Evolutionary conservation across 2,797 vertebrate species (phyloP), one percentile per base, ranked within the genome.

Genomic region (Enoplosus armatus): DNA sequence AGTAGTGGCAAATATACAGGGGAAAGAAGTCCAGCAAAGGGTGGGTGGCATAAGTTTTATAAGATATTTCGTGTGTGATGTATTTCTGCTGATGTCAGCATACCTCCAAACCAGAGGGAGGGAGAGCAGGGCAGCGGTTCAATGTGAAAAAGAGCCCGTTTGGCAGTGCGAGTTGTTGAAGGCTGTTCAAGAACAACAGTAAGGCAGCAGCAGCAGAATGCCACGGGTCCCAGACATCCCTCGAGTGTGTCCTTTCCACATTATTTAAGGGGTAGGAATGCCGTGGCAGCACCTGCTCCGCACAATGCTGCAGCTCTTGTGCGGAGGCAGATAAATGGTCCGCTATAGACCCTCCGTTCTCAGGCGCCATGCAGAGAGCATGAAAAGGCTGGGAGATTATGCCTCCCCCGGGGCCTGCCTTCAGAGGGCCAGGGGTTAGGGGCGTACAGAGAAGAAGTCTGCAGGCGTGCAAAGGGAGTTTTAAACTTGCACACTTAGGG

Each of bases 21-120:
- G 62, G 54, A 66, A 63, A 71, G 26, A 77, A 76, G 58, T 84
- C 72, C 74, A 76, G 74, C 26, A 24, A n/a, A 67, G 53, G 39
- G 63, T 85, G 85, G 83, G 82, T 80, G 86, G 85, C 26, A 83
- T 35, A 26, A 10, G 61, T 80, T 79, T n/a, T 84, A 76, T 73
- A 77, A 78, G 79, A 87, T 80, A 84, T 84, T 77, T 77, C 29
- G 79, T 86, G 79, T 71, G 79, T 83, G 85, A 89, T 89, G 79
- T 77, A 79, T 89, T 90, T 91, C 80, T 91, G 93, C 92, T 92
- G 91, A 94, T 87, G 89, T 92, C 75, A 90, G 92, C 93, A 80
- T 90, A 87, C 82, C 82, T 89, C 62, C 53, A 73, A 82, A 80
- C 75, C 77, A 87, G 80, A 85, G 58, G 41, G 79, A 66, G 55